A percentile compares a stretch with the other conserved stretches of the same genome.
Conservation (phyloP, 2,113 vertebrate genomes). For the Marcusenius ussheri region DNA sequence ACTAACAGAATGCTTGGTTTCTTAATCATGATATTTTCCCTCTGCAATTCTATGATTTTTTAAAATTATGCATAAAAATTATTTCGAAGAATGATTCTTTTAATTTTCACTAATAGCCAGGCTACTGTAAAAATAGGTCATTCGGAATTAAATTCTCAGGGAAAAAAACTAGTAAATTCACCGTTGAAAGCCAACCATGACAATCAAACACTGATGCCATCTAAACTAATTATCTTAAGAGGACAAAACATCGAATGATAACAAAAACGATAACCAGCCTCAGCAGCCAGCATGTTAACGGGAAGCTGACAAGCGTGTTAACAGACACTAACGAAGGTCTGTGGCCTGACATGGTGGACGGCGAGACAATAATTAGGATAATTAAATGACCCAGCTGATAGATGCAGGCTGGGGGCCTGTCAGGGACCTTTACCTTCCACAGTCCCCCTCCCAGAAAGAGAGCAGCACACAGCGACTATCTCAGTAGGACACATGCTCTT, state of each 20-base stretch:
- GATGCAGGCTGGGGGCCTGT: slow-evolving; percentile 53
- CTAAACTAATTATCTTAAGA: slow-evolving; percentile 36
- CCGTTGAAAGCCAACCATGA: background rate
- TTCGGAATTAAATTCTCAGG: background rate
- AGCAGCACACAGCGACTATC: slow-evolving; percentile 25
- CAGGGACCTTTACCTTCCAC: slow-evolving; percentile 40
- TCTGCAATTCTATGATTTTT: background rate
- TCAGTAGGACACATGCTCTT: background rate
- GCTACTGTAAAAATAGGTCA: background rate
- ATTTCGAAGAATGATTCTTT: background rate
- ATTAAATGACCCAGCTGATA: slow-evolving; percentile 65
- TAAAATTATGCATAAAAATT: background rate
- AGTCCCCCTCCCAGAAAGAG: slow-evolving; percentile 20
- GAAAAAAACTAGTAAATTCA: background rate
- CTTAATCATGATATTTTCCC: background rate
- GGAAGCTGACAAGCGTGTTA: slow-evolving; percentile 46
- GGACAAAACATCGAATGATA: slow-evolving; percentile 28
- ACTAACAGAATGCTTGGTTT: background rate
- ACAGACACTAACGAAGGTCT: slow-evolving; percentile 35
- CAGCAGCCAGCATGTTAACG: background rate
- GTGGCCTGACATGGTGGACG: slow-evolving; percentile 16
- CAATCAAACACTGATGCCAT: slow-evolving; percentile 22
- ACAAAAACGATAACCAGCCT: background rate
- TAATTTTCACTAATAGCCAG: background rate
- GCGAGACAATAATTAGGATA: slow-evolving; percentile 58